Conservation (phyloP, 2,888 invertebrate species). For the Acanthoscelides obtectus region DNA sequence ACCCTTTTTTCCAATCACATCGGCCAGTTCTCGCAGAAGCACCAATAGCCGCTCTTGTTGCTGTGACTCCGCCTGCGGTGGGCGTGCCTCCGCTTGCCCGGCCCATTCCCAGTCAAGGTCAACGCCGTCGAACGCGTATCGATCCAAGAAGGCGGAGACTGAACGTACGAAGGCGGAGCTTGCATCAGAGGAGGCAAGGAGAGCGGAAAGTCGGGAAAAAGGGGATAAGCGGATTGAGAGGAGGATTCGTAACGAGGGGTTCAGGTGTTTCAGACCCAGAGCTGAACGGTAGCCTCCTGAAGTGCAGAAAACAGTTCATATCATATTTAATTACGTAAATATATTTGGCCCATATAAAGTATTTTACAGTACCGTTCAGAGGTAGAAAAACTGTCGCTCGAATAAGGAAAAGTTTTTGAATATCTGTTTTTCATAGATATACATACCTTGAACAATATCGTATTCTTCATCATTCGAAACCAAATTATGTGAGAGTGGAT, state of each 20-base stretch:
- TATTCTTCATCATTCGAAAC: slow-evolving; percentile 64
- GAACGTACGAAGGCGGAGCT: slow-evolving; percentile 54
- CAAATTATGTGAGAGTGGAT: slow-evolving; percentile 60
- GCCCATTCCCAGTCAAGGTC: slow-evolving; percentile 79
- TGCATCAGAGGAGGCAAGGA: background rate
- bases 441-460: slow-evolving; percentile 64
- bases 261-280: slow-evolving; percentile 61
- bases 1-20: background rate
- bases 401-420: no score
- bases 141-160: slow-evolving; percentile 58
- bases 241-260: slow-evolving; percentile 64
- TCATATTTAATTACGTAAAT: no score
- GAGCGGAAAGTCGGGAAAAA: background rate
- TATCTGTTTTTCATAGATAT: background rate
- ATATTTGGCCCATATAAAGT: no score
- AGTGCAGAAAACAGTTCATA: slow-evolving; percentile 3
- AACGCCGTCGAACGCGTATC: slow-evolving; percentile 74
- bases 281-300: slow-evolving; percentile 69
- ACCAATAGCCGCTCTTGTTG: background rate
- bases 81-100: slow-evolving; percentile 1
- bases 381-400: no score
- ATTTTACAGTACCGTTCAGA: no score
- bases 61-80: background rate
- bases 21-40: background rate
- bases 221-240: slow-evolving; percentile 70